These are phyloP conservation scores for Corythaeola cristata DNA, from an alignment of 2,113 vertebrate species.

Conservation along the genomic window DNA sequence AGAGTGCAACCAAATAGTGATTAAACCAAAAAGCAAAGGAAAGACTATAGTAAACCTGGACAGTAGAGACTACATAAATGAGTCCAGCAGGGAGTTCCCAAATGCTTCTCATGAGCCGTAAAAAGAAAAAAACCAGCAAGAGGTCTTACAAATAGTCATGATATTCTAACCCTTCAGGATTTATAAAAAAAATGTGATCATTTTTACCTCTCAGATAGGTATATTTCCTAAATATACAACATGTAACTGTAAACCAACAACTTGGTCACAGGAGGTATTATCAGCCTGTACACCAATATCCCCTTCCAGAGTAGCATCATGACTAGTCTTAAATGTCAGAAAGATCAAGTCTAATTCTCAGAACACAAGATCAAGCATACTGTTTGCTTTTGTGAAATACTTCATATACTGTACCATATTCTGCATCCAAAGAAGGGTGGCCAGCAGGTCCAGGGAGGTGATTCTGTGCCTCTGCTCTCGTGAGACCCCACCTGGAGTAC, in stretches of 20 bases:
- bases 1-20: neutral
- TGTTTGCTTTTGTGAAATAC: too few relatives aligned
- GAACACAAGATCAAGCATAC: neutral
- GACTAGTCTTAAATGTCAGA: neutral
- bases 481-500: too few relatives aligned
- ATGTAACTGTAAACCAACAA: neutral
- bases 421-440: too few relatives aligned
- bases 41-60: neutral
- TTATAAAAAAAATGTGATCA: too few relatives aligned
- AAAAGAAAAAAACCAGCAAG: neutral
- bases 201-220: neutral
- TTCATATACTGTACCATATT: too few relatives aligned
- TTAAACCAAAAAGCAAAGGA: neutral
- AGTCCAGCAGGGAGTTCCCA: neutral
- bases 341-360: neutral
- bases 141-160: neutral
- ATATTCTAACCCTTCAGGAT: neutral
- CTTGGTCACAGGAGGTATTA: neutral
- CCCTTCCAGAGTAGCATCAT: neutral
- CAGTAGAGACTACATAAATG: neutral
- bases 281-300: neutral
- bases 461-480: too few relatives aligned
- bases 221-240: neutral
- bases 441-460: too few relatives aligned
- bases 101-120: neutral